Base-by-base conservation (phyloP, 2,888 invertebrate species). In the Brachycybe producta region DNA sequence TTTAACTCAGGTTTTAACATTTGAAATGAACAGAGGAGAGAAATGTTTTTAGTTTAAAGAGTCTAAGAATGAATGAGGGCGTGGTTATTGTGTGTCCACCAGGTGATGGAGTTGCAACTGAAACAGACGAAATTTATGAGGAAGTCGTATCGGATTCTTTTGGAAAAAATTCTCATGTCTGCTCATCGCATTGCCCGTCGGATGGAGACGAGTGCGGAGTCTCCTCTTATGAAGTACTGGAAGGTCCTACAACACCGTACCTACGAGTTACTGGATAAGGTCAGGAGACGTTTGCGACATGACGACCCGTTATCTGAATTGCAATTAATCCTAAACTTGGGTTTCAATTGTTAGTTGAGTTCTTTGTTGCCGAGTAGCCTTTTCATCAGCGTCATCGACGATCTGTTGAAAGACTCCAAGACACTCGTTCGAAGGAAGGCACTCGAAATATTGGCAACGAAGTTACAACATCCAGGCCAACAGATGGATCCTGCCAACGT, bases 391-490 rank as follows among this genome's bases (percentile, higher is more conserved):
- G 86, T 88, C 0, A 73, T 90, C 1, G 74, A 78, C 55, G 79
- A 80, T 1, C 62, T 74, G 42, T 68, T 95, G 46, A 67, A 76
- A 43, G 82, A 87, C 61, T 76, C 79, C 34, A 64, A 83, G 21
- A 67, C 76, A 13, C 76, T 78, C 5, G 80, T 94, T 1, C 75
- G 82, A 55, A 75, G 82, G 52, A 82, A 87, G 63, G 79, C 86
- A 0, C 74, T 95, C 68, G 92, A 94, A 61, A 67, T 95, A 34
- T 68, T 95, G 1, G 88, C 85, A 60, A 74, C 75, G 7, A 85
- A 90, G 66, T 71, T 94, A 5, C 80, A 83, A 56, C 73, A 76
- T 3, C 74, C 75, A 54, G 77, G 78, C 58, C 76, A 79, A 44
- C 59, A 63, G 1, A 65, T 55, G 2, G 54, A 55, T 8, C 50